Evolutionary conservation across 2,797 vertebrate genomes (phyloP), one percentile per base, ranked within the genome.

Genomic region (Gymnopithys bicolor): DNA sequence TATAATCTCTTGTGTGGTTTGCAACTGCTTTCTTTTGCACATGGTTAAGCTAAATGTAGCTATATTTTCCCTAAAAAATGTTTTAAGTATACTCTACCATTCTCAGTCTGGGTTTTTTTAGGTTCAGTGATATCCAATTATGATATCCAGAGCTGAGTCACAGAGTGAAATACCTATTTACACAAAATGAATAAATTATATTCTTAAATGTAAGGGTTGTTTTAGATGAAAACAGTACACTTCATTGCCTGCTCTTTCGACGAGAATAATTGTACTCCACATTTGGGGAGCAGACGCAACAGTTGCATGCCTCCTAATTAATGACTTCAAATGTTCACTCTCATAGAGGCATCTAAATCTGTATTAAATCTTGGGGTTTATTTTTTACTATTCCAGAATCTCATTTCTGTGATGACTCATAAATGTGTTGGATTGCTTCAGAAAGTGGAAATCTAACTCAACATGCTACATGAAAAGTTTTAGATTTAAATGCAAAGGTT

Each of bases 401-500:
- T 43, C 21, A 45, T 63, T 45, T n/a, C 30, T 63, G 30, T 63
- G 39, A 15, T 63, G 60, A 63, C 14, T 32, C 39, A n/a, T 43
- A 32, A 43, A 43, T 63, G 30, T 17, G 30, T 45, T 63, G 32
- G 18, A 23, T 32, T 43, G 21, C 21, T n/a, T 21, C 39, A 43
- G 21, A 32, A 32, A 43, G 18, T 43, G 39, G 16, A 63, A 45
- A 60, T 39, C 39, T 11, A 63, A 43, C 60, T 63, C 60, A 58
- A 12, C 5, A 24, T 0, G 0, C 4, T 15, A 24, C 23, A 41
- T 23, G 33, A 35, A 43, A 58, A 35, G 8, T 12, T 81, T 52
- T 21, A 30, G 45, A 32, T 33, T 15, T 9, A 18, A 33, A 46
- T 15, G 4, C 6, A 58, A 64, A 69, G 1, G 4, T 35, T 75